Base-by-base conservation (phyloP, 2,888 invertebrate species). In the Zele albiditarsus region DNA sequence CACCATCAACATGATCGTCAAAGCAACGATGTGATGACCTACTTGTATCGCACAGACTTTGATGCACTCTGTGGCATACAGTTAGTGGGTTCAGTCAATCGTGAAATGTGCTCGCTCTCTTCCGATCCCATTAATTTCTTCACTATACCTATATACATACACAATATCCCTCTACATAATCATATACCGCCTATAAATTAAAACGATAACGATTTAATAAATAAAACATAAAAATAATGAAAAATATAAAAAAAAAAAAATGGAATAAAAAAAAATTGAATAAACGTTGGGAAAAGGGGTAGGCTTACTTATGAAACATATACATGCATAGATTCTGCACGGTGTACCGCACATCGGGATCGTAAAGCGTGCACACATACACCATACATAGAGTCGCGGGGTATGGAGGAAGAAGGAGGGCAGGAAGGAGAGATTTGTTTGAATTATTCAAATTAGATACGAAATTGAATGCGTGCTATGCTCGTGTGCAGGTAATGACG, bases 351-450 rank as follows among this genome's bases (percentile, higher is more conserved):
- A 87, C 87, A 87, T 87, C 84, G 84, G 85, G 85, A 87, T 87
- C 86, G 85, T 85, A 86, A 86, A 87, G 85, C 87, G 87, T 87
- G 85, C 84, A 86, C 73, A 65, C 68, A 71, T 69, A 57, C 67
- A 67, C 60, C 53, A 33, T 20, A 25, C 23, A 53, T 62, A 42
- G n/a, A 38, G 14, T 42, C 71, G 66, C 76, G 57, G 23, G 53
- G 20, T 3, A 20, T 62, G 33, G 76, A 77, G 76, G 85, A 83
- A 84, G 84, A 87, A 87, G 86, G 86, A 85, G 86, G 87, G 87
- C 88, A 88, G 88, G 88, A 88, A 88, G 85, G 87, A 88, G 87
- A 88, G 88, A 88, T 88, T 88, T 88, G 88, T 88, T 88, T 88
- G 87, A 88, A 88, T 88, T 88, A 88, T 88, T 88, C 86, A 88